Conservation (phyloP, 2,113 vertebrate genomes). For the Furnarius figulus region DNA sequence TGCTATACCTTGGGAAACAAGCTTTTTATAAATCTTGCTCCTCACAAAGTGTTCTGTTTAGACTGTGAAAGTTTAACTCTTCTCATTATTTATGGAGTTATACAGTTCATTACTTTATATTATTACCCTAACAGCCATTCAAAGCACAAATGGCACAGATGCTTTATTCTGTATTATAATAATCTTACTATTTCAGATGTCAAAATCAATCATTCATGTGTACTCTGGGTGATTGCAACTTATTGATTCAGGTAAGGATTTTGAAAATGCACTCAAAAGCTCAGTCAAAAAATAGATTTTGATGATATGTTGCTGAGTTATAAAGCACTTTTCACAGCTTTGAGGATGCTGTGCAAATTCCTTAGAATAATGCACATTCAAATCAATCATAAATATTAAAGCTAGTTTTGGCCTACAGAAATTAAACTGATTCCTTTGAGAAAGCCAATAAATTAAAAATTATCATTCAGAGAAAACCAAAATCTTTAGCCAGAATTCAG, state of each 20-base stretch:
- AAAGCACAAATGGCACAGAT: not conserved
- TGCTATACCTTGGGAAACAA: not conserved
- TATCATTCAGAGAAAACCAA: not conserved
- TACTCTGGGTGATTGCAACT: not conserved
- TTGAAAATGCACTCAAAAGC: not conserved
- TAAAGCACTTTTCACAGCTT: not conserved
- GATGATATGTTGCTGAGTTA: not conserved
- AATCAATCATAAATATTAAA: not conserved
- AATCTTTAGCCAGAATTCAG: not conserved
- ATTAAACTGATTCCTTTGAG: not conserved
- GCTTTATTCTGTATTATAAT: not conserved
- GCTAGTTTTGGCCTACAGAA: not conserved
- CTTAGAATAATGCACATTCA: not conserved
- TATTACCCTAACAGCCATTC: not conserved
- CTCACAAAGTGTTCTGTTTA: not conserved
- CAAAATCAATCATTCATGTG: constrained; percentile 26
- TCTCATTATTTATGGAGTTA: not conserved
- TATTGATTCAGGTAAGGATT: not conserved
- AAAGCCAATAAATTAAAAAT: not conserved
- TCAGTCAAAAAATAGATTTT: constrained; percentile 7
- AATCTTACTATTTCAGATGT: not conserved
- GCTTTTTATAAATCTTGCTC: not conserved
- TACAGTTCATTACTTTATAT: not conserved
- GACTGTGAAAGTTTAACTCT: not conserved
- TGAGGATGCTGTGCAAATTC: not conserved